Conservation (phyloP, 2,113 vertebrate species). For the Emydura subglobosa region DNA sequence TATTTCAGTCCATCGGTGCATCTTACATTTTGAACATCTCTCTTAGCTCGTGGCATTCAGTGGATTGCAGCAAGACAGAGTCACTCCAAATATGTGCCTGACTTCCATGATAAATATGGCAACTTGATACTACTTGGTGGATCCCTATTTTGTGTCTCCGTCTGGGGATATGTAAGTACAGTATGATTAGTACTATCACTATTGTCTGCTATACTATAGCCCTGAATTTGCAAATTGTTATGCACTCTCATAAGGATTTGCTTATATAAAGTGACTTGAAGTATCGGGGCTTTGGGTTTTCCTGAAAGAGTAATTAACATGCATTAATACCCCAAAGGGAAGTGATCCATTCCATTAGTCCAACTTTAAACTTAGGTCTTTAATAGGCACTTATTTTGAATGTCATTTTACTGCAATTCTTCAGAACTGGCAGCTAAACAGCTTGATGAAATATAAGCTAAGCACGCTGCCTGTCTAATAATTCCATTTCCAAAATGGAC, state of each 20-base stretch:
- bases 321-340: background rate
- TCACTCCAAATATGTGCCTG: conserved; percentile 70
- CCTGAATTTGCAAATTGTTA: fast-evolving
- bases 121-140: conserved; percentile 77
- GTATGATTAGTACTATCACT: background rate
- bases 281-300: background rate
- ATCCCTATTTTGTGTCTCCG: conserved; percentile 27
- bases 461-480: background rate
- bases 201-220: fast-evolving
- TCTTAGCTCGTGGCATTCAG: conserved; percentile 74
- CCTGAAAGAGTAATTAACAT: fast-evolving
- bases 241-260: background rate
- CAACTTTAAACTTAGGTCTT: background rate
- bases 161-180: conserved; percentile 83
- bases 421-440: background rate
- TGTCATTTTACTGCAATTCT: background rate
- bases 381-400: background rate
- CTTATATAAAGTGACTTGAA: background rate
- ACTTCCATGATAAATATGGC: conserved; percentile 83
- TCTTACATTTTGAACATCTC: background rate
- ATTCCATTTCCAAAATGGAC: background rate
- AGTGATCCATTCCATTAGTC: background rate
- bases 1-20: background rate
- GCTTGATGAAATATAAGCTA: background rate
- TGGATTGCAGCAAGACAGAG: conserved; percentile 66